These are phyloP conservation scores for Cacatua alba DNA, from an alignment of 2,113 vertebrate species.

Conservation along the genomic window DNA sequence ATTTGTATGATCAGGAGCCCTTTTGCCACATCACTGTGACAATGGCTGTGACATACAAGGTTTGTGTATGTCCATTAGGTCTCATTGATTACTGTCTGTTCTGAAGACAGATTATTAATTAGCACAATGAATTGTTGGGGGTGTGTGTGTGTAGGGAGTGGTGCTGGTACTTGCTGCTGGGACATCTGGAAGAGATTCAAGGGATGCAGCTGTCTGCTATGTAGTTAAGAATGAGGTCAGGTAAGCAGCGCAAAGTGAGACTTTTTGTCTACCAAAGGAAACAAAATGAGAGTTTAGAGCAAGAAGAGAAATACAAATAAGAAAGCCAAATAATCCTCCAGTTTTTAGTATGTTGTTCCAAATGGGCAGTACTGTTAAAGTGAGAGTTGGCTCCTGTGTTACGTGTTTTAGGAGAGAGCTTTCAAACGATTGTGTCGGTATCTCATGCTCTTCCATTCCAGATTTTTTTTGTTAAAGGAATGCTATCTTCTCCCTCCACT, in stretches of 20 bases:
- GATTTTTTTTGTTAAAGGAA: neutral
- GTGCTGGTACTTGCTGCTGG: neutral
- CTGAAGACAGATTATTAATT: constrained; percentile 13
- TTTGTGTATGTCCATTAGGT: neutral
- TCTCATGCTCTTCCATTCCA: constrained; percentile 9
- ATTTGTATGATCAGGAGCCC: neutral
- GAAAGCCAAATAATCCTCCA: neutral
- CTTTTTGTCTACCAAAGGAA: neutral
- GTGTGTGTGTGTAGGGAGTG: neutral
- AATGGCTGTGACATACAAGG: neutral
- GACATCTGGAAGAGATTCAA: constrained; percentile 4
- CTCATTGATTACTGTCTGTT: constrained; percentile 9
- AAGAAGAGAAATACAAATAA: neutral
- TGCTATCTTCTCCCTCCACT: neutral
- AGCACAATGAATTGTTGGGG: neutral
- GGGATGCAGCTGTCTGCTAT: neutral
- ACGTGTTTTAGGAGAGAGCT: neutral
- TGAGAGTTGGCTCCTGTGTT: neutral
- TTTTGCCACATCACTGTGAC: neutral
- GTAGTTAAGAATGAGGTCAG: neutral
- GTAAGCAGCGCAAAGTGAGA: neutral
- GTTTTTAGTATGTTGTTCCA: neutral
- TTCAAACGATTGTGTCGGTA: neutral
- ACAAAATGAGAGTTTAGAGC: neutral
- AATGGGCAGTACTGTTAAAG: neutral